Percentiles rank a stretch among this genome's conserved stretches.
Conservation (phyloP, 92 coral and sea anemone genomes). For the Zoanthus sociatus region DNA sequence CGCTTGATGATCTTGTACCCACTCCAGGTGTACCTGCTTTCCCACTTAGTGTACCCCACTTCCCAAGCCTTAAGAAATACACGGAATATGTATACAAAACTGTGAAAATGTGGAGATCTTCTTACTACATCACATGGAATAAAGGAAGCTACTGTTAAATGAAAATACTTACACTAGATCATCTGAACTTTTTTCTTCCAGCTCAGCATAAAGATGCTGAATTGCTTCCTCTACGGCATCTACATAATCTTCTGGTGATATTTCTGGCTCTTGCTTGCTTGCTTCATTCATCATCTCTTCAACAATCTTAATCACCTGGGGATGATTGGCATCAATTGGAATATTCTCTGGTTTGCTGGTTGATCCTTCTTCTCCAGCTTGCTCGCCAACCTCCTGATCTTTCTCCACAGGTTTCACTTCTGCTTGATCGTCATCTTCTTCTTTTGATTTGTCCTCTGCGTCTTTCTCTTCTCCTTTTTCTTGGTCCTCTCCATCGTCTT, state of each 20-base stretch:
- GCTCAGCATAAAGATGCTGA: slow-evolving; percentile 80
- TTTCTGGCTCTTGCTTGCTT: slow-evolving; percentile 84
- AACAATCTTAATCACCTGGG: slow-evolving; percentile 87
- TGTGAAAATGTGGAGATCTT: no score
- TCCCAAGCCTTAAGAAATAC: no score
- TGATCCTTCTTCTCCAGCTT: slow-evolving; percentile 29
- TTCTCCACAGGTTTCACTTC: slow-evolving; percentile 48
- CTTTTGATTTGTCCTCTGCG: slow-evolving; percentile 49
- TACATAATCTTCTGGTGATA: slow-evolving; percentile 91
- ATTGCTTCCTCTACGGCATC: slow-evolving; percentile 94
- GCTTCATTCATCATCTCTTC: slow-evolving; percentile 87
- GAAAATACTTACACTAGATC: slow-evolving; percentile 85
- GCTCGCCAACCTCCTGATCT: slow-evolving; percentile 47
- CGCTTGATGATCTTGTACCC: no score
- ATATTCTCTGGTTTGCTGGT: slow-evolving; percentile 55
- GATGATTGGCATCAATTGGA: slow-evolving; percentile 87
- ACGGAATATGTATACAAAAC: no score
- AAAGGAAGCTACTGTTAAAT: background rate
- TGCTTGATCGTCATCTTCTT: slow-evolving; percentile 39
- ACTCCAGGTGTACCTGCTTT: no score
- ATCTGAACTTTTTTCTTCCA: slow-evolving; percentile 67
- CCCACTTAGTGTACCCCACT: no score
- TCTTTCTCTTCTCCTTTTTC: slow-evolving; percentile 58
- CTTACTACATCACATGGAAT: no score
- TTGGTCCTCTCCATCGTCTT: slow-evolving; percentile 59